Conservation (phyloP, 2,797 vertebrate genomes). For the Fundulus diaphanus region DNA sequence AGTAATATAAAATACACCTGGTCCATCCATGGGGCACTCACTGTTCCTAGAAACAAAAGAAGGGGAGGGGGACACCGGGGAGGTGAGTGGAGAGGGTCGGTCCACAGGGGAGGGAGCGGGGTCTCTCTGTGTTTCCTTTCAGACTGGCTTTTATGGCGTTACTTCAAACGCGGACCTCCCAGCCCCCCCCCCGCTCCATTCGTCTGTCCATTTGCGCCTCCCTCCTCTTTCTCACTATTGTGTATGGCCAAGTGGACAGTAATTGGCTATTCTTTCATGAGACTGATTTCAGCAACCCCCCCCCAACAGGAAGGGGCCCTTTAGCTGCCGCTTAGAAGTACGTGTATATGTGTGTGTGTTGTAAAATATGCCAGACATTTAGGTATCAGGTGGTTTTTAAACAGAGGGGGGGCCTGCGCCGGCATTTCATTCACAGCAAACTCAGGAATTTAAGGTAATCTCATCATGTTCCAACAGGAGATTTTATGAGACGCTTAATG, state of each 20-base stretch:
- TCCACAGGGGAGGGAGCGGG: constrained; percentile 65
- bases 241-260: constrained; percentile 81
- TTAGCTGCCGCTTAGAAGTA: constrained; percentile 70
- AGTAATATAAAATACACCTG: constrained; percentile 88
- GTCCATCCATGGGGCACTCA: constrained; percentile 74
- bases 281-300: constrained; percentile 65
- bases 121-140: constrained; percentile 84
- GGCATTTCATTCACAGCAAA: constrained; percentile 60
- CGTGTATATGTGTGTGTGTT: constrained; percentile 48
- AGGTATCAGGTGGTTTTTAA: constrained; percentile 66
- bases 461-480: constrained; percentile 25
- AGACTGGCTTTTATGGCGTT: constrained; percentile 84
- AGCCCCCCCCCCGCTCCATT: constrained; percentile 64
- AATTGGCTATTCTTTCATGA: constrained; percentile 83
- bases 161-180: constrained; percentile 84
- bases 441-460: constrained; percentile 46
- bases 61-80: constrained; percentile 48
- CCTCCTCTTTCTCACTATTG: constrained; percentile 78
- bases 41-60: constrained; percentile 72
- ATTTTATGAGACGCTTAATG: constrained; percentile 20
- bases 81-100: constrained; percentile 54
- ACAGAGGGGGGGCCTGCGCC: constrained; percentile 21
- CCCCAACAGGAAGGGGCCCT: constrained; percentile 71
- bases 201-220: constrained; percentile 60
- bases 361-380: constrained; percentile 67